phyloP scores from a whole-genome alignment of 1,140 invertebrate species.

The Drosophila ananassae region DNA sequence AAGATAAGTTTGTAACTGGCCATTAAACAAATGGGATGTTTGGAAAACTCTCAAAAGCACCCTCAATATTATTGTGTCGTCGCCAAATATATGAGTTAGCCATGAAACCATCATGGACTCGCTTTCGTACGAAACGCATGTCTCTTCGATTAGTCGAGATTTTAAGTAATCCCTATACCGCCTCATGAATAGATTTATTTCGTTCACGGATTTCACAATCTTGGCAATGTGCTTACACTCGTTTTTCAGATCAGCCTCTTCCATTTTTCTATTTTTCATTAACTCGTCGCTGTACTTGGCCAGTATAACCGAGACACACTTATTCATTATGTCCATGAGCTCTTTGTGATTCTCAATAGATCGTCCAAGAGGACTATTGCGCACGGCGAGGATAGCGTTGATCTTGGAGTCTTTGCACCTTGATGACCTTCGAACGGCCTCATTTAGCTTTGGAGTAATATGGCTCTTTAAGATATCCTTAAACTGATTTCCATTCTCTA shows the following conservation, averaged over 20 bases:
- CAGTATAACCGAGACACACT: neutral
- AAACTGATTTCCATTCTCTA: neutral
- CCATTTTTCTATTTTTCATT: neutral
- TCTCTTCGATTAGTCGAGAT: conserved; percentile 8
- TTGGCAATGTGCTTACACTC: conserved; percentile 12
- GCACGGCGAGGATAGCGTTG: neutral
- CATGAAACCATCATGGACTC: conserved; percentile 16
- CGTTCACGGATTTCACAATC: neutral
- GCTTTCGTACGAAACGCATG: conserved; percentile 1
- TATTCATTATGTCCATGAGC: neutral
- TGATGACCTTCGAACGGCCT: neutral
- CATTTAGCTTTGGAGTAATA: neutral
- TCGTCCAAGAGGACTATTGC: neutral
- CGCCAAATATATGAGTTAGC: neutral
- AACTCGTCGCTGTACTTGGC: conserved; percentile 7
- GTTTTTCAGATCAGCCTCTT: neutral
- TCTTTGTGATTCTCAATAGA: conserved; percentile 7
- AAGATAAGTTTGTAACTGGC: neutral
- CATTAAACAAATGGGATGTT: neutral
- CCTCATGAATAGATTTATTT: neutral
- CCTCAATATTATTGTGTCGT: neutral
- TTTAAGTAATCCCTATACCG: neutral
- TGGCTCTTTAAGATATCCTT: neutral
- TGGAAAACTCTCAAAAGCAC: neutral
- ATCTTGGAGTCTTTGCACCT: conserved; percentile 10